Evolutionary conservation across 2,113 vertebrate species (phyloP).

Genomic region (Cyanocitta stelleri): DNA sequence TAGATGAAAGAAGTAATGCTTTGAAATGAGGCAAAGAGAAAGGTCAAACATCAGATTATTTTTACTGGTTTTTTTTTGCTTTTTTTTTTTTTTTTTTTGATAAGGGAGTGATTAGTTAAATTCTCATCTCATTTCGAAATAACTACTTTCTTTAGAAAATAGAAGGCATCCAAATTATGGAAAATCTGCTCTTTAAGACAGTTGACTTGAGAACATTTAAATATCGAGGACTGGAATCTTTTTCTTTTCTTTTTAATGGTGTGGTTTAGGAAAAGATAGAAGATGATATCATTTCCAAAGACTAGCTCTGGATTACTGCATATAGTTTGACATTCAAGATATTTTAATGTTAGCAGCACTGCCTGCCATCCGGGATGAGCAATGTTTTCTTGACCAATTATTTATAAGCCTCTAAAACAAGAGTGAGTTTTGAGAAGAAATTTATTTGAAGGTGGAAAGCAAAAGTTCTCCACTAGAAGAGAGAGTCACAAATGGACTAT

Average conservation of each 20-base stretch:
- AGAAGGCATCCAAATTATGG: constrained; percentile 5
- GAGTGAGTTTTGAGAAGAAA: background rate
- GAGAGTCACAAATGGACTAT: background rate
- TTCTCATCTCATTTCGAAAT: background rate
- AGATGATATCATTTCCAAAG: constrained; percentile 2
- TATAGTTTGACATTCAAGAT: constrained; percentile 34
- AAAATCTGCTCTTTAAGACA: constrained; percentile 19
- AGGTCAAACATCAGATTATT: background rate
- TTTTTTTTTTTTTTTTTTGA: background rate
- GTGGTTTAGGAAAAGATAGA: background rate
- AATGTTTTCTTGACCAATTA: constrained; percentile 27
- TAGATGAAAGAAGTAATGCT: background rate
- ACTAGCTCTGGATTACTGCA: background rate
- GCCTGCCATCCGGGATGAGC: background rate
- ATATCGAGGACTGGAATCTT: background rate
- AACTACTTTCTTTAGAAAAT: constrained; percentile 2
- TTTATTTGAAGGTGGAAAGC: background rate
- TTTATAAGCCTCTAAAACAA: background rate
- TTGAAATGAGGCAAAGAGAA: background rate
- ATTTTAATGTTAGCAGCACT: constrained; percentile 20
- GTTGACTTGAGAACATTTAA: constrained; percentile 23
- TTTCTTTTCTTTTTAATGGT: constrained; percentile 28
- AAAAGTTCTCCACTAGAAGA: background rate
- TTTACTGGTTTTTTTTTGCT: background rate
- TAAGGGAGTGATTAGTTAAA: background rate